Base-by-base conservation (phyloP, 1,140 invertebrate genomes). In the Ladona fulva region DNA sequence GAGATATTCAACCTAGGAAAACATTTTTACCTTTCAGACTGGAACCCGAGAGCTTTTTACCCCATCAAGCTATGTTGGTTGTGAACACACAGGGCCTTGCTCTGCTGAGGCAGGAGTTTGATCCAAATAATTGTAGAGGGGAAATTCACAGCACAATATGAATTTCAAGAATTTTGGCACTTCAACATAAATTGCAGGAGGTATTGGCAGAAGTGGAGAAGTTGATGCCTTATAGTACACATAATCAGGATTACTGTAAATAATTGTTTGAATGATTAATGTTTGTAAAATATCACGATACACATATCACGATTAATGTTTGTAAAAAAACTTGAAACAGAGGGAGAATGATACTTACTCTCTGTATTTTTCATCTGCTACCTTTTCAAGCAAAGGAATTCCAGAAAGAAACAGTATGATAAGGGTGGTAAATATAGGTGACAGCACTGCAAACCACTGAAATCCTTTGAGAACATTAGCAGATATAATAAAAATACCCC, bases 401-500 rank as follows among this genome's bases (percentile, higher is more conserved):
- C 94, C 94, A 8, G 93, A 95, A 80, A 97, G 87, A 84, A 96
- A 96, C 7, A 97, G 87, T 80, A 97, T 93, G 59, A 97, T 95
- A 77, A 93, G 83, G 0, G 93, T 94, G 10, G 93, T 96, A 83
- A 97, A 96, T 52, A 97, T 87, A 10, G 95, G 96, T 7, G 94
- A 96, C 44, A 94, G 87, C 81, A 97, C 92, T 14, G 92, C 93
- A 14, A 94, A 86, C 92, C 93, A 94, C 87, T 96, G 91, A 76
- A 90, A 82, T 44, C 92, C 91, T 82, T 92, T 89, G 74, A 97
- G 91, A 1, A 96, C 92, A 82, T 95, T 95, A 0, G 95, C 85
- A 0, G 94, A 94, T 83, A 97, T 94, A 73, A 95, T 89, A 83
- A 97, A 97, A 74, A 97, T 92, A 0, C 95, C 95, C 91, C 94